Base-by-base conservation (phyloP, 2,888 invertebrate genomes). In the Coremacera marginata region DNA sequence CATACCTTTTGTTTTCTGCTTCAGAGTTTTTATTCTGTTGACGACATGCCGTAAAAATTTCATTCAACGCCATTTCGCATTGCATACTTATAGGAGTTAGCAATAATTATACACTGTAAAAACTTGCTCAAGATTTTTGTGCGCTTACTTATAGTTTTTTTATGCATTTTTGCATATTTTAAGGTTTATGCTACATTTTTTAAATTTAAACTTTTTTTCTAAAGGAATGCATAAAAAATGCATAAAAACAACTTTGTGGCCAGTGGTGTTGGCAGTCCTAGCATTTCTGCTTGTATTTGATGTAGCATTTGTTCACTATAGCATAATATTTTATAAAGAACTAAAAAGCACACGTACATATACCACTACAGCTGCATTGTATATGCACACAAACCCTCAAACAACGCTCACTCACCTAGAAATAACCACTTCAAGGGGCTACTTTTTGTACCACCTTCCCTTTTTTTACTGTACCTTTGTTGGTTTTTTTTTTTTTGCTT, bases 61-160 rank as follows among this genome's bases (percentile, higher is more conserved):
- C 1, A 31, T 34, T 22, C 37, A 3, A 37, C 57, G 25, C 44
- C 44, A 71, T 55, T 67, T 67, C 22, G 44, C 19, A 57, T 37
- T 55, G 74, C 74, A 74, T 74, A 67, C 67, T 55, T 74, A 55
- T 74, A 74, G 74, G 74, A 34, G 49, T 16, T 55, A 34, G 52
- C 25, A 44, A 22, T 22, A 67, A 71, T 25, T 7, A 19, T 31
- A 55, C 67, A 74, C 52, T 67, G 55, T 27, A 51, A 51, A 34
- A 60, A 60, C 8, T 55, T 22, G 55, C 55, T 19, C 55, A 27
- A 14, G 22, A 22, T 25, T 22, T 25, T 25, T 57, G 19, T 9
- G 22, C 19, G 2, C 9, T 5, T 27, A n/a, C n/a, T 62, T 27
- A 2, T 16, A 3, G 52, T 19, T 3, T 3, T 52, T 52, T 55